Conservation (phyloP, 1,140 invertebrate genomes). For the Metopolophium dirhodum region DNA sequence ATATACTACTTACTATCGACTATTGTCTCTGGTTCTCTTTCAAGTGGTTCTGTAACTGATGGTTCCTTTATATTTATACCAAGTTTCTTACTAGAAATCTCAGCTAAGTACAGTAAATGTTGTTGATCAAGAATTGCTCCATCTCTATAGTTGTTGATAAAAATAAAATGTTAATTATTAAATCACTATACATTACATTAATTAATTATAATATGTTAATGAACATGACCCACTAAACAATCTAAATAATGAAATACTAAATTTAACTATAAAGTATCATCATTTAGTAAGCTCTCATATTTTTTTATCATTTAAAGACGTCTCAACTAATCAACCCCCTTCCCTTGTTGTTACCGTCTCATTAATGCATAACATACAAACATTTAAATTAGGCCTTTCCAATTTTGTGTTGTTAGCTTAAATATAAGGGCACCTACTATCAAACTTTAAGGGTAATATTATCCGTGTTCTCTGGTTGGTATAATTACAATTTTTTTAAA, state of each 20-base stretch:
- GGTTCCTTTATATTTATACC: not conserved
- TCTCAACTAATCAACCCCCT: no score
- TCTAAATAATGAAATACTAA: no score
- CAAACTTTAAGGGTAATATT: no score
- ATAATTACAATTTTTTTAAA: no score
- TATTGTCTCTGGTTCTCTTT: not conserved
- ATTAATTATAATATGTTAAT: not conserved
- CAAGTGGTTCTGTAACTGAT: not conserved
- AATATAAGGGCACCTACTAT: no score
- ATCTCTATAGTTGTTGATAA: constrained; percentile 16
- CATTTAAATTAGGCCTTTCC: no score
- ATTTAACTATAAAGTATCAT: no score
- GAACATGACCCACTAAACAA: not conserved
- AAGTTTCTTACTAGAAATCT: constrained; percentile 25
- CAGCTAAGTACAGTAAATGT: constrained; percentile 48
- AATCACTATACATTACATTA: not conserved
- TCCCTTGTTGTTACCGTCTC: no score
- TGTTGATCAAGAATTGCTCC: constrained; percentile 1
- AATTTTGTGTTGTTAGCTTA: no score
- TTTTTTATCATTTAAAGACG: not conserved
- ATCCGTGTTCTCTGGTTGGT: no score
- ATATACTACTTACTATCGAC: not conserved
- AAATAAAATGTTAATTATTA: not conserved
- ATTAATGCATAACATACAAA: no score
- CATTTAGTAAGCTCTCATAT: not conserved